Base-by-base conservation (phyloP, 2,888 invertebrate species). In the Drosophila melanocephala region DNA sequence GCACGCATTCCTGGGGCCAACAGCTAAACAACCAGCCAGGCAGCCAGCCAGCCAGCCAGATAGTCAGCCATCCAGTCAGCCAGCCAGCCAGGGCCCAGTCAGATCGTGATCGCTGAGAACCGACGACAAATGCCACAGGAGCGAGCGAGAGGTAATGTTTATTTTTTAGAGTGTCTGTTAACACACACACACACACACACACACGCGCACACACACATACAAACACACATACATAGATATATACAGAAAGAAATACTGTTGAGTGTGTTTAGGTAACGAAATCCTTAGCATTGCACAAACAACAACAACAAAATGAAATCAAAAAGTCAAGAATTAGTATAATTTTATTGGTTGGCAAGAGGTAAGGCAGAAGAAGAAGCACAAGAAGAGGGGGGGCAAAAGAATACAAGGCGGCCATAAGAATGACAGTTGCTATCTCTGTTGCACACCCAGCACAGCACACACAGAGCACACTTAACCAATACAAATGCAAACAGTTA, bases 301-400 rank as follows among this genome's bases (percentile, higher is more conserved):
- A 57, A 14, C 12, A 57, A 81, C 42, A 42, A 77, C 75, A 81
- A 88, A 91, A 91, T 81, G 84, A 86, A 87, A 87, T 91, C 91
- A 83, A 84, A 81, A 87, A 90, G 84, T 84, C 89, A 77, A 73
- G 91, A 92, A 90, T 90, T 90, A 91, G 92, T 91, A 92, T 91
- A 92, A 91, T 92, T 91, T 92, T 91, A 90, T 90, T 90, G 90
- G 90, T 92, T 86, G 87, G 86, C 89, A 90, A 88, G 77, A 87
- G 73, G 72, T 79, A 76, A 70, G 77, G 30, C 22, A 58, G 30
- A 12, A 67, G 62, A 55, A 60, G 57, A 59, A 61, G 51, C 66
- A 53, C 22, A 50, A 50, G 56, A 44, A 55, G 57, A 39, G 7
- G 37, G 56, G 56, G 44, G 47, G 47, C 16, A 16, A 26, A 57